These are phyloP conservation scores for Oligia fasciuncula DNA, from an alignment of 2,888 invertebrate species.

Conservation along the genomic window DNA sequence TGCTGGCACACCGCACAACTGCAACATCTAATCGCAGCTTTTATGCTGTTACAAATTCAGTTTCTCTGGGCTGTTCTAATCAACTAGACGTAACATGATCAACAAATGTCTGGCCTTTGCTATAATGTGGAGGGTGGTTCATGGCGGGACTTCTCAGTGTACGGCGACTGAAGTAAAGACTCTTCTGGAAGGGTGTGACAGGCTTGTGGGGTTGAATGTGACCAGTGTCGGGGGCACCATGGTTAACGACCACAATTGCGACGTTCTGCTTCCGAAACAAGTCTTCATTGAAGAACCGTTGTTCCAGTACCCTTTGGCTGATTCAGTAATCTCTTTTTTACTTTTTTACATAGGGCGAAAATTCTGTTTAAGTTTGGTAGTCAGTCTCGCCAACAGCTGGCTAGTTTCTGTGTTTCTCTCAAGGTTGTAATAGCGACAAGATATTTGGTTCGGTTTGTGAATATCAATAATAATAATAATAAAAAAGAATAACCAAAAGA, in stretches of 20 bases:
- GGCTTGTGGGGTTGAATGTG: constrained; percentile 81
- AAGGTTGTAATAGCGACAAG: neutral
- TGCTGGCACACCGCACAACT: too few relatives aligned
- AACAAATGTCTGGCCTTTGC: constrained; percentile 41
- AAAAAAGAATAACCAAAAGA: neutral
- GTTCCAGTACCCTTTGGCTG: constrained; percentile 82
- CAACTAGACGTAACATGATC: constrained; percentile 29
- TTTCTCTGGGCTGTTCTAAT: constrained; percentile 27
- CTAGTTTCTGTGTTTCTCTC: neutral
- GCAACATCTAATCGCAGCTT: constrained; percentile 19
- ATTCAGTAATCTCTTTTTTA: constrained; percentile 74
- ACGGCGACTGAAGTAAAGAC: constrained; percentile 79
- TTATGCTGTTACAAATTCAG: constrained; percentile 14
- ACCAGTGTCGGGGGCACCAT: constrained; percentile 85
- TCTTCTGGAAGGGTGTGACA: constrained; percentile 84
- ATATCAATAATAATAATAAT: too few relatives aligned
- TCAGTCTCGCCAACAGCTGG: neutral
- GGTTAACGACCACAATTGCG: constrained; percentile 87
- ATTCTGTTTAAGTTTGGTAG: neutral
- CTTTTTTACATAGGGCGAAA: neutral
- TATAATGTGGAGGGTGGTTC: constrained; percentile 59
- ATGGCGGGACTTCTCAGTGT: constrained; percentile 72
- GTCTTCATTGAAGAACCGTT: constrained; percentile 86
- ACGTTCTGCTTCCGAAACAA: constrained; percentile 85
- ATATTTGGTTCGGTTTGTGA: neutral